These are phyloP conservation scores for Nylanderia fulva DNA, from an alignment of 1,140 invertebrate genomes.

Conservation along the genomic window DNA sequence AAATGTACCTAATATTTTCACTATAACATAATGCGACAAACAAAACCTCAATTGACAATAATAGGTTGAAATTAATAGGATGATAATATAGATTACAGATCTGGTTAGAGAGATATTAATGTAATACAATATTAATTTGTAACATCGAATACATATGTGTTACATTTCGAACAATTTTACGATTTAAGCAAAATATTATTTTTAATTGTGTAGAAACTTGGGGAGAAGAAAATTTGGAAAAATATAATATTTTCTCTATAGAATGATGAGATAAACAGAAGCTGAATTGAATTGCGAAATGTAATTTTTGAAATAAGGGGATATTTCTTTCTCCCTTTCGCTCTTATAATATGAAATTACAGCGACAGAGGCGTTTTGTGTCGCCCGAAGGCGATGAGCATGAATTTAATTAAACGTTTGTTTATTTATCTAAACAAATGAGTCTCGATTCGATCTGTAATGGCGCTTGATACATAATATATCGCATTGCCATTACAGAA, in stretches of 20 bases:
- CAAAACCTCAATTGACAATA: no score
- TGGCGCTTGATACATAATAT: background rate
- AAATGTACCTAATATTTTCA: no score
- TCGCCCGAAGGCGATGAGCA: background rate
- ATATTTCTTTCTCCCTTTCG: background rate
- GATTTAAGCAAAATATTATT: background rate
- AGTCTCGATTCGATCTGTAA: background rate
- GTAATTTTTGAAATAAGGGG: background rate
- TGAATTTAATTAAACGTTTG: conserved; percentile 47
- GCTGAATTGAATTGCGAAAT: background rate
- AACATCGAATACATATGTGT: background rate
- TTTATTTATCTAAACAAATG: conserved; percentile 28
- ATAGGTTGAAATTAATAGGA: conserved; percentile 52
- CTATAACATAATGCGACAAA: no score
- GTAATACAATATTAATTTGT: background rate
- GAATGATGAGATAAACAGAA: background rate
- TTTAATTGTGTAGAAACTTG: background rate
- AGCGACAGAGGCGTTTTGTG: background rate
- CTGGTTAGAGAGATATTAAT: conserved; percentile 40
- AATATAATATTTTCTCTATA: background rate
- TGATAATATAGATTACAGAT: conserved; percentile 49
- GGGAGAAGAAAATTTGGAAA: background rate
- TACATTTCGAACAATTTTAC: background rate
- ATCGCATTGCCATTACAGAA: conserved; percentile 13
- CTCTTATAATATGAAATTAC: conserved; percentile 17